These are phyloP conservation scores for Rallus crepitans DNA, from an alignment of 2,797 vertebrate genomes.

Conservation along the genomic window DNA sequence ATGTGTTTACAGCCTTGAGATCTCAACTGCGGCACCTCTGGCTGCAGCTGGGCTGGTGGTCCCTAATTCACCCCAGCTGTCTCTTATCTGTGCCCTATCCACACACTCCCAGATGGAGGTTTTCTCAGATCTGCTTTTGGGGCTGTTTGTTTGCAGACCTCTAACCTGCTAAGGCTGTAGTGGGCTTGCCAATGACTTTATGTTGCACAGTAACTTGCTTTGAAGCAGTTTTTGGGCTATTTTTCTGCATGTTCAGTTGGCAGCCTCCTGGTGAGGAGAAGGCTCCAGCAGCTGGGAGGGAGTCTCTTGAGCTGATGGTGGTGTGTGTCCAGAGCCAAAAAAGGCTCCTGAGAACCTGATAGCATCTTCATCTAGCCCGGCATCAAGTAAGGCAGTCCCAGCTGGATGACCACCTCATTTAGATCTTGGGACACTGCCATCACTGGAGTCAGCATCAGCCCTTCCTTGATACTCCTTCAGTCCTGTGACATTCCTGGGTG, in stretches of 20 bases:
- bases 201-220: accelerated
- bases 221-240: background rate
- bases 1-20: constrained; percentile 14
- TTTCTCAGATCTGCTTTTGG: background rate
- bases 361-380: background rate
- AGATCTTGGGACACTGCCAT: background rate
- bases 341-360: background rate
- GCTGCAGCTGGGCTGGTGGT: background rate
- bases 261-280: background rate
- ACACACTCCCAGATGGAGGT: background rate
- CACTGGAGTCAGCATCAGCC: background rate
- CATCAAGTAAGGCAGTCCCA: background rate
- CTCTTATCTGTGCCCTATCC: background rate
- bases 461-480: background rate
- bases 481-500: background rate
- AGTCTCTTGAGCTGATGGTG: background rate
- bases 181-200: background rate
- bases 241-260: accelerated
- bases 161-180: accelerated
- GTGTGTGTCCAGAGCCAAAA: background rate
- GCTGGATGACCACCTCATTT: accelerated
- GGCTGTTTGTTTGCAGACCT: background rate
- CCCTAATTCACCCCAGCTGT: background rate
- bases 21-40: background rate
- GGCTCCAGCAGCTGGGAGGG: background rate